Evolutionary conservation across 2,888 invertebrate genomes (phyloP), one percentile per base, ranked within the genome.

Genomic region (Rhyacophila evoluta): DNA sequence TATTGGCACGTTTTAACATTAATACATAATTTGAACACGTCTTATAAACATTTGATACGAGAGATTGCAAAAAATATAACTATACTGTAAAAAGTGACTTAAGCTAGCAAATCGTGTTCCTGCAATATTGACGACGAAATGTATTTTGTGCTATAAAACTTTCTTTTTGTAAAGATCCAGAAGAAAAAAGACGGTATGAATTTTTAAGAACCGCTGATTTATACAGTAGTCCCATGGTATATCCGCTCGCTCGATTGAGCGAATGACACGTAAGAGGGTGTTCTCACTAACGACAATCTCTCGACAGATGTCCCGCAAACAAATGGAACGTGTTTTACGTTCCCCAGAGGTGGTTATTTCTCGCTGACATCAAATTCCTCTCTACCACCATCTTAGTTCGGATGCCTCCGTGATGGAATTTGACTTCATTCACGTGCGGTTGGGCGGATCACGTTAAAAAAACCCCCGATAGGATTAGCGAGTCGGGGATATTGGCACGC

Each of bases 321-420:
- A 55, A 55, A 55, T 55, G 55, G 55, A 19, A 55, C 55, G 55
- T 55, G 55, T 55, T 55, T 55, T 25, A 55, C 55, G 55, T 55
- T 55, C 55, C 55, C 55, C 19, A 10, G 55, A 25, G 55, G 55
- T 25, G 19, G 19, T 55, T 55, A 55, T 8, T 25, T 55, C 55
- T 55, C 55, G 2, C 19, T 55, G 55, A 55, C 55, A 55, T 8
- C 55, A 19, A 55, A 55, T 55, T 55, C 55, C 55, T 55, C 19
- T 55, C 19, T 55, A 19, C 55, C 8, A 55, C 55, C 55, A 19
- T 15, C 55, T 19, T 10, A 55, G 55, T 19, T 55, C 55, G 19
- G 19, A 55, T 55, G 55, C 55, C 19, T 55, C 25, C 55, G 55
- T 55, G 55, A 19, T 19, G 55, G 55, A 55, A 55, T 55, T 55